Base-by-base conservation (phyloP, 23 tunicate genomes). In the Diplosoma virens region DNA sequence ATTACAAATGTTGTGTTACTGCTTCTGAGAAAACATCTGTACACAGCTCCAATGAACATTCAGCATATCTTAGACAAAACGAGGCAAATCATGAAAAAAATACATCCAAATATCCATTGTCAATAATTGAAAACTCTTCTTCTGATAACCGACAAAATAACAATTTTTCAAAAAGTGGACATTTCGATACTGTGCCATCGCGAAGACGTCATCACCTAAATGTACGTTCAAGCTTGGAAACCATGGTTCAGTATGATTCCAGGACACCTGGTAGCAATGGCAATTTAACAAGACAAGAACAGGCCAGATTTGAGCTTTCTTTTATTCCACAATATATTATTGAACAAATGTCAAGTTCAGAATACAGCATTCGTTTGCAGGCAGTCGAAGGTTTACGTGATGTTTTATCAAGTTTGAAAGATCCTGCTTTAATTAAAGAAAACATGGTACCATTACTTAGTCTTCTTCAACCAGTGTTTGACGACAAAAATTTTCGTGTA, bases 401-500 rank as follows among this genome's bases (percentile, higher is more conserved):
- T 18, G 30, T 68, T 6, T 14, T 84, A 5, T 30, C n/a, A 0
- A 34, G 45, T 27, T 16, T 56, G 25, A 27, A 74, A 16, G 70
- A 82, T 71, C 0, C 61, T 30, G 9, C 31, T 66, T 37, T 73
- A 26, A 53, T 89, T 3, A 77, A 79, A 59, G 37, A 82, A 48
- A 78, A 72, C 26, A 70, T 89, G 47, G 71, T 77, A 45, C 81
- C 89, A 0, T 56, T 90, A 25, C 63, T 90, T 21, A 90, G 90
- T 48, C 79, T 90, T 25, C 67, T 90, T 52, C 89, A 83, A 72
- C 90, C 97, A 22, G 71, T 80, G 54, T 56, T 90, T 22, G 86
- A 80, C 21, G 89, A 90, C 52, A 87, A 84, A 18, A 90, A 84
- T 47, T 45, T 26, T 18, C 78, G 78, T 37, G 83, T 90, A 1